phyloP scores from a whole-genome alignment of 2,888 invertebrate genomes.

The Scaeva pyrastri region DNA sequence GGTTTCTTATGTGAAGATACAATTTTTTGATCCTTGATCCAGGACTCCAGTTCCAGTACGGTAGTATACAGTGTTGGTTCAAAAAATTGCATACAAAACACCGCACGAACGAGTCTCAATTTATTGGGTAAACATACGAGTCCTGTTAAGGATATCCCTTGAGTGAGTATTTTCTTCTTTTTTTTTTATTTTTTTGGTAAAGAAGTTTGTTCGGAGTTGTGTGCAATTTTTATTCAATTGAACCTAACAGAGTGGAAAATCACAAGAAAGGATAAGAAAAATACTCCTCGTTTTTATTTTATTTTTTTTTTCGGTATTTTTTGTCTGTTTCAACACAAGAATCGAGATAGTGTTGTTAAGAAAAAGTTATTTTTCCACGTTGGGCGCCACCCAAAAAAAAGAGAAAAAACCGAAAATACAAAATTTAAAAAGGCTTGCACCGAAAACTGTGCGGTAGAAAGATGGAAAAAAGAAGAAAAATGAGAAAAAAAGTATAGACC shows the following conservation, averaged over 20 bases:
- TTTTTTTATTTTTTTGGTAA: neutral
- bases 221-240: constrained; percentile 40
- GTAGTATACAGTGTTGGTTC: neutral
- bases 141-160: constrained; percentile 44
- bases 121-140: constrained; percentile 48
- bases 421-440: constrained; percentile 38
- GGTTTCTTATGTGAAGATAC: constrained; percentile 30
- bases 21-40: constrained; percentile 53
- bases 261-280: constrained; percentile 39
- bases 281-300: neutral
- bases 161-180: neutral
- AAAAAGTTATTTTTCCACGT: constrained; percentile 31
- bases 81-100: constrained; percentile 43
- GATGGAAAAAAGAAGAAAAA: neutral
- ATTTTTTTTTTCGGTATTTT: neutral
- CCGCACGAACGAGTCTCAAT: constrained; percentile 60
- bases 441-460: constrained; percentile 16
- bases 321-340: constrained; percentile 2
- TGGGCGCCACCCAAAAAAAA: constrained; percentile 27
- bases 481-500: constrained; percentile 20
- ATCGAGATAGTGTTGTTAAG: constrained; percentile 12
- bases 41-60: neutral
- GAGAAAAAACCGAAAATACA: constrained; percentile 1
- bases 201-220: constrained; percentile 31
- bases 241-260: constrained; percentile 50